These are phyloP conservation scores for Halcyon smyrnensis DNA, from an alignment of 2,797 vertebrate genomes.

Conservation along the genomic window DNA sequence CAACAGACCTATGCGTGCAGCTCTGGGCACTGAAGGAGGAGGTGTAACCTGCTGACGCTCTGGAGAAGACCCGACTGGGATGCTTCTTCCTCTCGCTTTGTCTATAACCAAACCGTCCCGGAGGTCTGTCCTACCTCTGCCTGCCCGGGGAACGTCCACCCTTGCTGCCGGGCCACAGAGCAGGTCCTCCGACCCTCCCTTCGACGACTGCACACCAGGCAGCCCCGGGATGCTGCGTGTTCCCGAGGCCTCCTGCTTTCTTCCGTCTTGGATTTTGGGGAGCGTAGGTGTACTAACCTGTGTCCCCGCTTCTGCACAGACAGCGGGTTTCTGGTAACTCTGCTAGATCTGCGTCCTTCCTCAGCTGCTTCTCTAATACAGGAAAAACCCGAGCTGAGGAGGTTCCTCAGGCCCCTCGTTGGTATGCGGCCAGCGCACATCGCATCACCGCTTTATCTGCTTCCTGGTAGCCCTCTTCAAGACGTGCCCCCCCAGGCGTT, in stretches of 20 bases:
- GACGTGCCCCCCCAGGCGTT: not conserved
- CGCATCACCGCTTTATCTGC: not conserved
- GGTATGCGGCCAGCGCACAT: not conserved
- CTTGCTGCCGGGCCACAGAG: not conserved
- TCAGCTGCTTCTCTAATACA: fast-evolving
- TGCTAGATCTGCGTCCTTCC: not conserved
- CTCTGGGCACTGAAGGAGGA: fast-evolving
- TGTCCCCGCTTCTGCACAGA: not conserved
- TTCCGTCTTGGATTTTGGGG: fast-evolving
- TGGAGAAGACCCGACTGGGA: not conserved
- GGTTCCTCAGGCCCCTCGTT: not conserved
- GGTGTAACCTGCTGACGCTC: fast-evolving
- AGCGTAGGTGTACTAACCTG: fast-evolving
- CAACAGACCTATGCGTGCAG: fast-evolving
- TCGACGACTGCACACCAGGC: not conserved
- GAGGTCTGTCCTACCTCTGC: not conserved
- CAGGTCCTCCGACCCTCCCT: not conserved
- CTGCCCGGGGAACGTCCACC: not conserved
- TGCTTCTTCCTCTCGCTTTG: not conserved
- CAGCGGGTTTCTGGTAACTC: not conserved
- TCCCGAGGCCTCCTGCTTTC: fast-evolving
- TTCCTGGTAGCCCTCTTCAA: not conserved
- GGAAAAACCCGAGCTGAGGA: not conserved
- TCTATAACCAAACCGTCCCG: not conserved
- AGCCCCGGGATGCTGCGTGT: not conserved